Evolutionary conservation across 2,113 vertebrate genomes (phyloP).

Genomic region (Ceratotherium simum): DNA sequence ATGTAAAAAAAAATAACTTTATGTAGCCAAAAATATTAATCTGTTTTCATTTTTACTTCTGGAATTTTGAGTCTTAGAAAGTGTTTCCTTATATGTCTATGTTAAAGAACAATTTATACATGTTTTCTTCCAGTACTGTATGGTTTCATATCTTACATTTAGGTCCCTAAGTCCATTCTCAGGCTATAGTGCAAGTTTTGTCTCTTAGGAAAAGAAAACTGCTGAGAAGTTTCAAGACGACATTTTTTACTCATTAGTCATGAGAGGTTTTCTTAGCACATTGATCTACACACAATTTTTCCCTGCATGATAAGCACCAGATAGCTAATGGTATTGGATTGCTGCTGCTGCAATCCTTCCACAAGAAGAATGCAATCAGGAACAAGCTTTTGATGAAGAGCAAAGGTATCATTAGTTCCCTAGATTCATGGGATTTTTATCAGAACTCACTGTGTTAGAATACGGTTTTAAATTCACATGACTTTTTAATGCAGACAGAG

Average conservation of each 20-base stretch:
- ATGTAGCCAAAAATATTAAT: neutral
- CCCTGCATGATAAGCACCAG: constrained; percentile 32
- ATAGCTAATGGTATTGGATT: constrained; percentile 54
- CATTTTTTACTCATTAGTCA: constrained; percentile 57
- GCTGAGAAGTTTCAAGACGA: constrained; percentile 58
- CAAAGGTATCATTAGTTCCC: neutral
- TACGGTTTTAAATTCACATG: neutral
- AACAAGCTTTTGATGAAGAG: neutral
- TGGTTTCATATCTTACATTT: constrained; percentile 30
- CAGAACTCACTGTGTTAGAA: neutral
- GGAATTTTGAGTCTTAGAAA: constrained; percentile 31
- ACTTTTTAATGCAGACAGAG: constrained; percentile 40
- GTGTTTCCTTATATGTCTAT: neutral
- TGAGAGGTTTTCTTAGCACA: constrained; percentile 63
- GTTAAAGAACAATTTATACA: constrained; percentile 31
- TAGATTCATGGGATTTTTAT: neutral
- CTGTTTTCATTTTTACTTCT: neutral
- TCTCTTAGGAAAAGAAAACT: constrained; percentile 24
- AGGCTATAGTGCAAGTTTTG: neutral
- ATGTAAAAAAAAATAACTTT: neutral
- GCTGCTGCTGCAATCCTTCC: neutral
- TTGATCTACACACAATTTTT: constrained; percentile 60
- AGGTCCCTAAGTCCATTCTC: neutral
- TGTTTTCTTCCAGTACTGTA: neutral
- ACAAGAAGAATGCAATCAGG: constrained; percentile 44